Base-by-base conservation (phyloP, 2,113 vertebrate genomes). In the Oncorhynchus tshawytscha region DNA sequence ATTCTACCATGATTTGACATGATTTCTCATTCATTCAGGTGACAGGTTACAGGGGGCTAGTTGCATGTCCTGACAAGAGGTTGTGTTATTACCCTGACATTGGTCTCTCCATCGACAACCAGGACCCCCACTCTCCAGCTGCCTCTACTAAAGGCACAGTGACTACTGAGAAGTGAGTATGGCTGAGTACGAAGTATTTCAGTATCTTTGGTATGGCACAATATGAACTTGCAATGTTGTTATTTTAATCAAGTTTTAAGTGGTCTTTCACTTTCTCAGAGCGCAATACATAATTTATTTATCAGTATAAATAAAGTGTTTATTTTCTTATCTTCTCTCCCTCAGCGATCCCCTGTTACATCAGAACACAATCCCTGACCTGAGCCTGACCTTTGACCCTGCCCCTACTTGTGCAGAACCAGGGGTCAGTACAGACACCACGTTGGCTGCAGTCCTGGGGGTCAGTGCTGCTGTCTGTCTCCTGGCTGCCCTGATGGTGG, bases 51-150 rank as follows among this genome's bases (percentile, higher is more conserved):
- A 7, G 57, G 0, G 94, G 95, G 31, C 76, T 73, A 2, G 83
- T 96, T 72, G 88, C 88, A 78, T 96, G 95, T 73, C 93, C 94
- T 34, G 80, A 89, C 76, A 86, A 62, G 59, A 62, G 59, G 60
- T 83, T 96, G 3, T 95, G 95, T 85, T 81, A 85, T 59, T 22
- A 62, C 59, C 59, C 20, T 22, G 59, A 62, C 59, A 9, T 22
- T 62, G 59, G 7, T 22, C 59, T 22, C 6, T 11, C 59, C 59
- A 62, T 9, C 7, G 5, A 62, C 59, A 62, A 13, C 18, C 59
- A 62, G 59, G 16, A n/a, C 13, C n/a, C 59, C 16, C 72, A 82
- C 29, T 22, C 69, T 67, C 70, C 77, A 70, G 71, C 72, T 73
- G 70, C 54, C 76, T 48, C 82, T 81, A 62, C 69, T 48, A 67